Evolutionary conservation across 2,113 vertebrate genomes (phyloP).

Genomic region (Blennius ocellaris): DNA sequence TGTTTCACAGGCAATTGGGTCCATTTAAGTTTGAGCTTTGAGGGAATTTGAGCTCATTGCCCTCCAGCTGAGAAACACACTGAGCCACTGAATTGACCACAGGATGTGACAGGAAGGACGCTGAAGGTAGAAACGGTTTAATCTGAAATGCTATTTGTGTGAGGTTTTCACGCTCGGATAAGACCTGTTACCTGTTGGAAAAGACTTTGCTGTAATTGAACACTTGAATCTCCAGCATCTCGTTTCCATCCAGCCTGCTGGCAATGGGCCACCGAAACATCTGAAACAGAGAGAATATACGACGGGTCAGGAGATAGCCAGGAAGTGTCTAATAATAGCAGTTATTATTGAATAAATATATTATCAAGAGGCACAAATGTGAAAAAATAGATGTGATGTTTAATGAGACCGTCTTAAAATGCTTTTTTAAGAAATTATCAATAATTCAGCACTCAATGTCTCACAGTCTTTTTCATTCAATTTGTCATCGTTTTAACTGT

Average conservation of each 20-base stretch:
- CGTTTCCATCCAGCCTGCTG: constrained; percentile 88
- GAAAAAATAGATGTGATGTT: too few relatives aligned
- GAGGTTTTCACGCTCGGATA: not conserved
- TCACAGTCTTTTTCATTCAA: too few relatives aligned
- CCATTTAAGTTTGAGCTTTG: constrained; percentile 50
- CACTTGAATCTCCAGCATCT: constrained; percentile 94
- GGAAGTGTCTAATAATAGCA: too few relatives aligned
- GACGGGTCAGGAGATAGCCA: not conserved
- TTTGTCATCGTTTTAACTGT: too few relatives aligned
- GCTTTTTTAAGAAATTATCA: too few relatives aligned
- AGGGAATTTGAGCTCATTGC: constrained; percentile 21
- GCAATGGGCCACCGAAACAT: constrained; percentile 94
- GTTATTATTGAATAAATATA: too few relatives aligned
- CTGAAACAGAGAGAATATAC: constrained; percentile 68
- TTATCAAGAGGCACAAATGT: too few relatives aligned
- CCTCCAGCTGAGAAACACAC: constrained; percentile 34
- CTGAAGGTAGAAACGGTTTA: constrained; percentile 22
- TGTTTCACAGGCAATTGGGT: constrained; percentile 43
- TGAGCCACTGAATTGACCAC: constrained; percentile 19
- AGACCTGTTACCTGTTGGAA: constrained; percentile 90
- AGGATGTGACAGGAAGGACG: constrained; percentile 22
- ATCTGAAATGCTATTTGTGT: constrained; percentile 5
- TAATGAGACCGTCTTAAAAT: too few relatives aligned
- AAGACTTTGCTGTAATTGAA: constrained; percentile 99
- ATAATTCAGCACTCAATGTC: too few relatives aligned